These are phyloP conservation scores for Cepaea hortensis DNA, from an alignment of 2,888 invertebrate species.

Conservation along the genomic window DNA sequence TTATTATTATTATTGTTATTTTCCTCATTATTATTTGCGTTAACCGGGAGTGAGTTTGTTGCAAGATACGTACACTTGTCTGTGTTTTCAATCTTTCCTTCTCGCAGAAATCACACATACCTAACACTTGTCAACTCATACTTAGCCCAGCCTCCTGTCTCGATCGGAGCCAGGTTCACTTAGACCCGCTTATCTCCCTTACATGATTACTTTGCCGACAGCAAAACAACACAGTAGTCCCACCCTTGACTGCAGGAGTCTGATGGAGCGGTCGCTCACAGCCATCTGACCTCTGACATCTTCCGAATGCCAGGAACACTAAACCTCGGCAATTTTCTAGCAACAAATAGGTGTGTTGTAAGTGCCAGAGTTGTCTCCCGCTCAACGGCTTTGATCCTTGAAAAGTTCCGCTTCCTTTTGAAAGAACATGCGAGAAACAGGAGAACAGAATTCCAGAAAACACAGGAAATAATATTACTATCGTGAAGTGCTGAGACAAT, in stretches of 20 bases:
- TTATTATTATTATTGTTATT: too few relatives aligned
- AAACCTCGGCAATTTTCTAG: background rate
- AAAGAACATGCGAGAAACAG: background rate
- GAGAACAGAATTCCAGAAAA: background rate
- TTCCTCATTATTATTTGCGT: too few relatives aligned
- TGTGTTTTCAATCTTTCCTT: too few relatives aligned
- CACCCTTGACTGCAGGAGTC: conserved; percentile 12
- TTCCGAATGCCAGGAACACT: background rate
- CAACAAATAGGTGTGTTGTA: background rate
- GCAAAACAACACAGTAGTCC: conserved; percentile 1
- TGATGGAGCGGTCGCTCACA: background rate
- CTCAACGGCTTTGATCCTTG: too few relatives aligned
- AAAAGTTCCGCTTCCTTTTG: background rate
- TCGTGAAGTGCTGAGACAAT: too few relatives aligned
- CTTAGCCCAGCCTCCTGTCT: background rate
- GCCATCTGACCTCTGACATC: background rate
- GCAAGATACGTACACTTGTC: too few relatives aligned
- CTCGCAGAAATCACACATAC: too few relatives aligned
- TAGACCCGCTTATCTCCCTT: conserved; percentile 31
- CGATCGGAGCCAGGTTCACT: conserved; percentile 4
- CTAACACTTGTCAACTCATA: conserved; percentile 13
- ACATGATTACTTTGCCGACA: conserved; percentile 7
- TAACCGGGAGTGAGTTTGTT: too few relatives aligned
- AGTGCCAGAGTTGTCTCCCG: background rate
- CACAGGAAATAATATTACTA: background rate